Evolutionary conservation across 2,113 vertebrate genomes (phyloP).

Genomic region (Epinephelus fuscoguttatus): DNA sequence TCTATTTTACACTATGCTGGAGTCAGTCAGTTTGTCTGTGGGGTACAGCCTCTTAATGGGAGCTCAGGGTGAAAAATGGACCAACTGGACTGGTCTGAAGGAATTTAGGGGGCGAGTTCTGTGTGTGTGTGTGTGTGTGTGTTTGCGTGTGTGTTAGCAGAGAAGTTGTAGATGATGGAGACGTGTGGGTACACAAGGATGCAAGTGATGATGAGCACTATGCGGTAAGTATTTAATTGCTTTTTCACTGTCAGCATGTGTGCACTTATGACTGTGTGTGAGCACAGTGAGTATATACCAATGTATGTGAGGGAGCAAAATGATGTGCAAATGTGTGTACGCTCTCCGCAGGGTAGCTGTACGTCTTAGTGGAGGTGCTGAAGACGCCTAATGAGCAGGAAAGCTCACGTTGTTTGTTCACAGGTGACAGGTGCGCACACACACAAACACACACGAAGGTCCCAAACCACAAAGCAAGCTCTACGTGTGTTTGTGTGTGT

Average conservation of each 20-base stretch:
- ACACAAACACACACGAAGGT: conserved; percentile 5
- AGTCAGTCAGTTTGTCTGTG: conserved; percentile 54
- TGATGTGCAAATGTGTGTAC: conserved; percentile 6
- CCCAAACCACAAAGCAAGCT: conserved; percentile 40
- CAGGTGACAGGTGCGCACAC: conserved; percentile 70
- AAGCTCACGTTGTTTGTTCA: conserved; percentile 57
- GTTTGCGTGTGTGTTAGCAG: not conserved
- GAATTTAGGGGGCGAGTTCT: not conserved
- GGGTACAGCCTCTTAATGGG: conserved; percentile 47
- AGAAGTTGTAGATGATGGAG: not conserved
- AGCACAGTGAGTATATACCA: not conserved
- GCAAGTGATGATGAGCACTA: conserved; percentile 30
- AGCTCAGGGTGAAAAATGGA: conserved; percentile 48
- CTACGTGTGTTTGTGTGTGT: conserved; percentile 1
- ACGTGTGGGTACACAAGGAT: not conserved
- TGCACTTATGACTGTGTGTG: conserved; percentile 6
- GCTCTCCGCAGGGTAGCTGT: conserved; percentile 46
- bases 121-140: not conserved
- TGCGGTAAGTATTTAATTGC: conserved; percentile 38
- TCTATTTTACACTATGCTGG: conserved; percentile 46
- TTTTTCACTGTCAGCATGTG: conserved; percentile 50
- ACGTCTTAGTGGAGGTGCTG: conserved; percentile 51
- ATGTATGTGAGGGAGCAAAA: not conserved
- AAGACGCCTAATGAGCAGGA: conserved; percentile 69
- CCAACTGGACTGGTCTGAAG: conserved; percentile 15